These are phyloP conservation scores for Naja naja DNA, from an alignment of 2,113 vertebrate genomes.

Conservation along the genomic window DNA sequence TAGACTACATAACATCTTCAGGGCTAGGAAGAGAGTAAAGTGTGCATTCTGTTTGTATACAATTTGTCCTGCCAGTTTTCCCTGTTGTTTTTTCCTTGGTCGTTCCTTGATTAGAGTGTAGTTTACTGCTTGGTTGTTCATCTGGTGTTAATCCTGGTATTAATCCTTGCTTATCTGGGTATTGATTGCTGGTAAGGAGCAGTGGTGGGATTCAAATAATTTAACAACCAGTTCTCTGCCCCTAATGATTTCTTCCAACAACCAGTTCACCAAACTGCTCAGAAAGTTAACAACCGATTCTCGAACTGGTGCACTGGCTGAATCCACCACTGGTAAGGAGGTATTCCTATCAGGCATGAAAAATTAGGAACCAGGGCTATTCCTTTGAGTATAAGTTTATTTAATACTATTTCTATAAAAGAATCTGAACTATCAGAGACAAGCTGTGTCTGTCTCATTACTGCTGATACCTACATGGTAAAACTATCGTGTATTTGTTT, in stretches of 20 bases:
- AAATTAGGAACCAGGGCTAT: neutral
- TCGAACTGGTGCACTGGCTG: too few relatives aligned
- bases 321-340: neutral
- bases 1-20: neutral
- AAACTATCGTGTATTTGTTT: slow-evolving; percentile 59
- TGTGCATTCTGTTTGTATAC: neutral
- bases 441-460: slow-evolving; percentile 20
- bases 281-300: too few relatives aligned
- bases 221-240: too few relatives aligned
- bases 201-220: too few relatives aligned
- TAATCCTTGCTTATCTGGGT: neutral
- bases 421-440: neutral
- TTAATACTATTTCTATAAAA: neutral
- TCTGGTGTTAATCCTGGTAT: neutral
- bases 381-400: neutral
- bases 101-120: neutral
- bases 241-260: too few relatives aligned
- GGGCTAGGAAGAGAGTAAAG: neutral
- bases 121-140: neutral
- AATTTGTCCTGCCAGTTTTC: neutral
- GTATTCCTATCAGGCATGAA: neutral
- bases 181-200: neutral
- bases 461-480: slow-evolving; percentile 43
- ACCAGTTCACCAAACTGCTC: too few relatives aligned
- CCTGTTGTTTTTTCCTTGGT: neutral